Percentiles rank a stretch among this genome's conserved stretches.
Conservation (phyloP, 2,797 vertebrate species). For the Coendou prehensilis region DNA sequence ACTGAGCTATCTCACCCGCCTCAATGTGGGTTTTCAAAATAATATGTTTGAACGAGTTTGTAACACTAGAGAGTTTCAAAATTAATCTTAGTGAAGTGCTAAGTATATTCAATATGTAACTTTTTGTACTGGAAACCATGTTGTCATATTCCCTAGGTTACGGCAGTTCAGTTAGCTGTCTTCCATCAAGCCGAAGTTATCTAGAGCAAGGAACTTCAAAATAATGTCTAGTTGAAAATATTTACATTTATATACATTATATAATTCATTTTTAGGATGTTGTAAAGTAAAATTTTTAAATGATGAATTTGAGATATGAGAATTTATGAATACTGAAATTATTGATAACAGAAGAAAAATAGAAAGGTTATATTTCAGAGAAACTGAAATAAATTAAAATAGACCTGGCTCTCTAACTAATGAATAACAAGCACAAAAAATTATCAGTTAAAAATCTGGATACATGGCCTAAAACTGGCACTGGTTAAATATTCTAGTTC, state of each 20-base stretch:
- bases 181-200: background rate
- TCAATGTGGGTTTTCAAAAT: background rate
- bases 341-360: background rate
- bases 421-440: background rate
- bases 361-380: background rate
- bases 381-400: background rate
- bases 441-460: background rate
- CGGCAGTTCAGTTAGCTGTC: background rate
- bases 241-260: background rate
- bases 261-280: background rate
- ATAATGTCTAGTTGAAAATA: background rate
- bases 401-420: background rate
- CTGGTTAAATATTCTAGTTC: background rate
- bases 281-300: background rate
- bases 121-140: background rate
- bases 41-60: background rate
- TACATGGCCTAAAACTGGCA: background rate
- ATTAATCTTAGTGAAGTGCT: background rate
- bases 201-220: background rate
- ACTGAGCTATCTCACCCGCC: too few species aligned
- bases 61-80: background rate
- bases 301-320: background rate
- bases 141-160: background rate
- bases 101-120: background rate
- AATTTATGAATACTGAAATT: background rate